phyloP scores from a whole-genome alignment of 2,113 vertebrate species.

The Crotalus horridus region DNA sequence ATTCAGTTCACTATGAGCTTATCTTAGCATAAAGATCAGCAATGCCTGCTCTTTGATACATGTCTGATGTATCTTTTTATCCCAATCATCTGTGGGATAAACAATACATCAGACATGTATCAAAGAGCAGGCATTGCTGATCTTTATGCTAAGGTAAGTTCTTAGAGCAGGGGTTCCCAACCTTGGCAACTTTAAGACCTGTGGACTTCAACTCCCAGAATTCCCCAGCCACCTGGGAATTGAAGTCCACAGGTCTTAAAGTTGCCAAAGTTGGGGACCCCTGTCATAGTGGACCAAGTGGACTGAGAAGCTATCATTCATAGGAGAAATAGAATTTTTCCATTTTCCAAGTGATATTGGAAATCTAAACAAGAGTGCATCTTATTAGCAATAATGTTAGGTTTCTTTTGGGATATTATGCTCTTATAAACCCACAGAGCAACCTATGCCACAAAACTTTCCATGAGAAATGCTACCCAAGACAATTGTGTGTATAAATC shows the following conservation, averaged over 20 bases:
- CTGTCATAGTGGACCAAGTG: too few relatives aligned
- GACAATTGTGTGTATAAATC: not conserved
- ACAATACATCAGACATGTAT: not conserved
- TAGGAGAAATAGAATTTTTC: not conserved
- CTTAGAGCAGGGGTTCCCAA: not conserved
- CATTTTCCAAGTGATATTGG: not conserved
- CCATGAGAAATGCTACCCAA: not conserved
- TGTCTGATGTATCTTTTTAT: not conserved
- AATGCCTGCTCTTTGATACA: not conserved
- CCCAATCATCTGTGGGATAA: not conserved
- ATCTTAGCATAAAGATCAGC: not conserved
- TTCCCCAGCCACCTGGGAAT: too few relatives aligned
- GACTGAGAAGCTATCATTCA: not conserved
- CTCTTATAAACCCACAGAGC: not conserved
- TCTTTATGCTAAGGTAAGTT: not conserved
- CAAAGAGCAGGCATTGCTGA: not conserved
- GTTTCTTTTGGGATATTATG: not conserved
- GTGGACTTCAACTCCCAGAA: too few relatives aligned
- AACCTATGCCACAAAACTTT: not conserved
- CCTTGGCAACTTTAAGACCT: too few relatives aligned
- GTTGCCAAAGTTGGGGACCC: too few relatives aligned
- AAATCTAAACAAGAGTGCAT: not conserved
- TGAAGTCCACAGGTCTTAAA: too few relatives aligned
- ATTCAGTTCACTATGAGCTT: not conserved
- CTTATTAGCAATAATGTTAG: not conserved